These are phyloP conservation scores for Avahi laniger DNA, from an alignment of 2,797 vertebrate species.

Conservation along the genomic window DNA sequence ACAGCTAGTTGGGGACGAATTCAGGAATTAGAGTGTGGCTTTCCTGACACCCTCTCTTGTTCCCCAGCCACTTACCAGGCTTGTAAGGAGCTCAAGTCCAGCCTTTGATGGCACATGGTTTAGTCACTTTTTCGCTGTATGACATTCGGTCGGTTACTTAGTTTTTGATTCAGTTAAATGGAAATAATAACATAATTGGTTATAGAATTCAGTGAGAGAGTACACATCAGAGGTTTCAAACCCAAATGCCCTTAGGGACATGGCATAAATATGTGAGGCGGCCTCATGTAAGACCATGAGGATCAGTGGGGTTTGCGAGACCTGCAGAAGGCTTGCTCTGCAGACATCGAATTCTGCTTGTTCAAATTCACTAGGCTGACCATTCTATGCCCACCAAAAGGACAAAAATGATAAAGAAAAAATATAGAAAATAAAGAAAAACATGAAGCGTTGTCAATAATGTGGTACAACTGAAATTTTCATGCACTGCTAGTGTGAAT, in stretches of 20 bases:
- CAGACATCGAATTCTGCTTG: not conserved
- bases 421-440: not conserved
- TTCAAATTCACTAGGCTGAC: not conserved
- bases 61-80: not conserved
- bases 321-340: not conserved
- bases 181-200: not conserved
- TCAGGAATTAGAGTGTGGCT: not conserved
- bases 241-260: not conserved
- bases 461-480: not conserved
- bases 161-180: constrained; percentile 30
- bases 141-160: not conserved
- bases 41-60: not conserved
- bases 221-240: constrained; percentile 10
- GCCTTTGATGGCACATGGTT: not conserved
- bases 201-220: not conserved
- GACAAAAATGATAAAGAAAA: not conserved
- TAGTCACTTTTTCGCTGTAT: not conserved
- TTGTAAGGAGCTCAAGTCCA: not conserved
- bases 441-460: not conserved
- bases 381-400: not conserved
- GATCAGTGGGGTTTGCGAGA: not conserved
- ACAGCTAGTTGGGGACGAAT: not conserved
- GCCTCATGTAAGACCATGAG: not conserved
- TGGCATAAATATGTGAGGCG: not conserved
- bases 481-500: not conserved